Evolutionary conservation across 1,140 invertebrate genomes (phyloP).

Genomic region (Rhopalosiphum padi): DNA sequence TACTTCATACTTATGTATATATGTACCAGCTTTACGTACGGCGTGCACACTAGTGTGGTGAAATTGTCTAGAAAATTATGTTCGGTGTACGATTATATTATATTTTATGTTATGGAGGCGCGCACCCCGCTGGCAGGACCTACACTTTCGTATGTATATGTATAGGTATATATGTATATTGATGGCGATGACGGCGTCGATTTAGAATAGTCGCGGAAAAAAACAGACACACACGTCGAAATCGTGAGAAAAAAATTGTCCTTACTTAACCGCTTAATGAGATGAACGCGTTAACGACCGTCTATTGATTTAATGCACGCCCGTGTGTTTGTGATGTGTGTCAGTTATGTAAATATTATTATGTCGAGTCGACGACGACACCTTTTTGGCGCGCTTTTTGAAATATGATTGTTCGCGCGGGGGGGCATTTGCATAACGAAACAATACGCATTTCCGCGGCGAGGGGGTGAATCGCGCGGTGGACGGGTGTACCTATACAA

Average conservation of each 20-base stretch:
- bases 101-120: not conserved
- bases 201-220: not conserved
- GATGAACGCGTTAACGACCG: conserved; percentile 47
- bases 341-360: not conserved
- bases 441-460: conserved; percentile 31
- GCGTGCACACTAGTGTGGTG: not conserved
- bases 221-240: not conserved
- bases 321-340: not conserved
- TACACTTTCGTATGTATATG: not conserved
- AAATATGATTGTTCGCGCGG: conserved; percentile 23
- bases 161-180: not conserved
- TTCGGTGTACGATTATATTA: not conserved
- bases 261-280: conserved; percentile 32
- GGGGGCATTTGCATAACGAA: conserved; percentile 33
- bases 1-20: not conserved
- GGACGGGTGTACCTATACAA: not conserved
- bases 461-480: not conserved
- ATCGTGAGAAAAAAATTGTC: conserved; percentile 39
- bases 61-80: conserved; percentile 54
- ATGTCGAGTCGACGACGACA: not conserved
- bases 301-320: conserved; percentile 42
- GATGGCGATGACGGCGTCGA: not conserved
- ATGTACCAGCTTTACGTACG: not conserved
- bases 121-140: not conserved
- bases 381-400: conserved; percentile 20